A percentile compares a stretch with the other conserved stretches of the same genome.
Evolutionary conservation across 30 jellyfish, hydroid and myxozoan genomes (phyloP).

Genomic region (Euphysa ruthae): DNA sequence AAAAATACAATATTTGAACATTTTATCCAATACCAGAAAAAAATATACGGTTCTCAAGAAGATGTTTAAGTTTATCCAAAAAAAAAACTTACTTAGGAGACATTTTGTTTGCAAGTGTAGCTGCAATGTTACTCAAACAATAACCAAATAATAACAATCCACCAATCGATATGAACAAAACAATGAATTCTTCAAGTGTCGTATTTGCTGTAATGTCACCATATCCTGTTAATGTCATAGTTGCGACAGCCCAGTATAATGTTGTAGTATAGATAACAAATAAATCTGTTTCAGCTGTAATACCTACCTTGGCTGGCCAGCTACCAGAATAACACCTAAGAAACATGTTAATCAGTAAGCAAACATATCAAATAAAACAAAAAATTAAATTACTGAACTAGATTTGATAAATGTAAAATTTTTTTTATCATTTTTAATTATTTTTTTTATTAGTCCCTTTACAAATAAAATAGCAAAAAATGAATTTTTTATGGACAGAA

Average conservation of each 20-base stretch:
- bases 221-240: slow-evolving; percentile 80
- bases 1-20: neutral
- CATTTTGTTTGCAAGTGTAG: slow-evolving; percentile 34
- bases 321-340: slow-evolving; percentile 35
- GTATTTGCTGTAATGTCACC: slow-evolving; percentile 65
- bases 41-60: no score
- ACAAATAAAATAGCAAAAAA: no score
- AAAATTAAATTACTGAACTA: neutral
- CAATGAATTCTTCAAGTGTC: slow-evolving; percentile 47
- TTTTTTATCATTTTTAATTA: no score
- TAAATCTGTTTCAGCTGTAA: slow-evolving; percentile 16
- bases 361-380: neutral
- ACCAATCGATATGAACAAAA: slow-evolving; percentile 21
- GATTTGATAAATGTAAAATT: neutral
- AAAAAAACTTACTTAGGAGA: slow-evolving; percentile 50
- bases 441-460: no score
- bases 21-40: neutral
- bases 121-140: slow-evolving; percentile 56
- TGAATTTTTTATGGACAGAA: no score
- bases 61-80: no score
- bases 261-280: slow-evolving; percentile 14
- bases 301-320: slow-evolving; percentile 46
- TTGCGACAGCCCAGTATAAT: slow-evolving; percentile 79
- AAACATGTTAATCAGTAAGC: neutral
- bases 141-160: slow-evolving; percentile 66